Evolutionary conservation across 2,113 vertebrate genomes (phyloP).

Genomic region (Indicator maculatus): DNA sequence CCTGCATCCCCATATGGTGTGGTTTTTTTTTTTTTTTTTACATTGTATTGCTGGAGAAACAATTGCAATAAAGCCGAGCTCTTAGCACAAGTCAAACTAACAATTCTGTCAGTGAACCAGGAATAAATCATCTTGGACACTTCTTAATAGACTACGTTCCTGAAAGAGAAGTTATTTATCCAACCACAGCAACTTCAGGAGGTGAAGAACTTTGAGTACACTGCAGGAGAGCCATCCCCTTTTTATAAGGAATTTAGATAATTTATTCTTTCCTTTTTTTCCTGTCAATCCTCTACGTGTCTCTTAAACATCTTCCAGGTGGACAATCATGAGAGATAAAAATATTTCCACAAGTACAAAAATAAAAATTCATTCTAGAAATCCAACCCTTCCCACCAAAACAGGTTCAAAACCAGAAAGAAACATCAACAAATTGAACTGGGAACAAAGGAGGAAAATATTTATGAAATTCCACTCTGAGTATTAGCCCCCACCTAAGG

Average conservation of each 20-base stretch:
- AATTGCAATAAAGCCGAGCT: conserved; percentile 6
- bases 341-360: too few species aligned
- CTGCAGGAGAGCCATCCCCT: too few species aligned
- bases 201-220: too few species aligned
- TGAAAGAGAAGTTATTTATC: background rate
- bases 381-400: background rate
- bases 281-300: too few species aligned
- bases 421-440: background rate
- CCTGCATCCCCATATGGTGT: background rate
- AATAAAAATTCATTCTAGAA: background rate
- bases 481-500: background rate
- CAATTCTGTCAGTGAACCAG: background rate
- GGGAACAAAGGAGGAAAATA: background rate
- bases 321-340: too few species aligned
- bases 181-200: background rate
- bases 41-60: background rate
- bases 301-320: too few species aligned
- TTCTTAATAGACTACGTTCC: background rate
- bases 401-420: background rate
- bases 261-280: too few species aligned
- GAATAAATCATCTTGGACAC: background rate
- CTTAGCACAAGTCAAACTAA: background rate
- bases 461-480: background rate
- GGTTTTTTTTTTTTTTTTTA: background rate
- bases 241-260: too few species aligned